Evolutionary conservation across 53 echinoderm and acorn worm species (phyloP), one percentile per base, ranked within the genome.

Genomic region (Echinarachnius parma): DNA sequence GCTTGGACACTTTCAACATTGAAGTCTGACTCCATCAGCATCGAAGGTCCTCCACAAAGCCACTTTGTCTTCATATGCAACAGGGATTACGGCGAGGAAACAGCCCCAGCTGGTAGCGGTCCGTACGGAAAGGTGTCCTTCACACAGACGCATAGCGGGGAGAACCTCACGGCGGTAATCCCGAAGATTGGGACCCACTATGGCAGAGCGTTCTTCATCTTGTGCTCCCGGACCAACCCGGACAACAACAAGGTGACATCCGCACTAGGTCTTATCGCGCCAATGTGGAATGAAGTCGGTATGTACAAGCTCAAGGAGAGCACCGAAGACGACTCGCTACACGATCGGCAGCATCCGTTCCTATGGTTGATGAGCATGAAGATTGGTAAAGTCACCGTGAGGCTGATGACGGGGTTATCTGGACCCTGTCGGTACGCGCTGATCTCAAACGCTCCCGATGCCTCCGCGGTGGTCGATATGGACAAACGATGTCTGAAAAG

Each of bases 381-480:
- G 54, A 70, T 70, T 3, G 70, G 70, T 3, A 70, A 70, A 26
- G 13, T 70, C 21, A 37, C 24, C 33, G 54, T 53, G 30, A 33
- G 35, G 54, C 34, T 53, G 35, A 34, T 34, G 32, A 35, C 35
- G 35, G 54, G 26, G 4, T 9, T 53, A 0, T 34, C 72, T 5
- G 75, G 68, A 16, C 88, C 92, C 2, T 80, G 87, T 31, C 78
- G 85, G 13, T 92, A 88, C 31, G 66, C 78, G n/a, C 53, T 89
- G 69, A 48, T 92, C 34, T 83, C 83, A 19, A 92, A 88, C 61
- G 85, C 82, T 59, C 68, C 82, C 0, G 89, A 89, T 34, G n/a
- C n/a, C n/a, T n/a, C n/a, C n/a, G 89, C 84, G 49, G 31, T 55
- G 4, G 42, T 27, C 14, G 35, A 46, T 11, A 11, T 75, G 1